Percentiles rank a stretch among this genome's conserved stretches.
phyloP scores from a whole-genome alignment of 2,113 vertebrate species.

The Columba livia region DNA sequence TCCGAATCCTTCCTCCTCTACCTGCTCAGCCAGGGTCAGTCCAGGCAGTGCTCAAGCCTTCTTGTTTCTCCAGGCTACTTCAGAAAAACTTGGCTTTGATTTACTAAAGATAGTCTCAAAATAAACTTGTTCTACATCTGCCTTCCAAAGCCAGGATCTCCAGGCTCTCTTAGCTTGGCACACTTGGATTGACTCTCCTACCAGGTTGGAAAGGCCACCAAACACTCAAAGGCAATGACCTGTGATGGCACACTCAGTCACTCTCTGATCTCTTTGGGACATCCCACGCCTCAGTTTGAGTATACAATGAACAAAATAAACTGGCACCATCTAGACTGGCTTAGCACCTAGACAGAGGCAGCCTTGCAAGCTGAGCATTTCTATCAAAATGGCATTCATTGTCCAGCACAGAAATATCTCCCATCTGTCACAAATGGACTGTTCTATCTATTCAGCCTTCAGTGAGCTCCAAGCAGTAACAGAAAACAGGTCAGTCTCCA shows the following conservation, averaged over 20 bases:
- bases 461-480: not conserved
- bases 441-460: not conserved
- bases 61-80: not conserved
- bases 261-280: not conserved
- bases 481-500: not conserved
- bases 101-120: not conserved
- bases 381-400: not conserved
- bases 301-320: not conserved
- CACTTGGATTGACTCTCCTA: not conserved
- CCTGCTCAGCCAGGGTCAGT: not conserved
- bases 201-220: not conserved
- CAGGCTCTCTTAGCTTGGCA: not conserved
- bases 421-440: not conserved
- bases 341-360: not conserved
- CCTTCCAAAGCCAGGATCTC: not conserved
- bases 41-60: not conserved
- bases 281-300: not conserved
- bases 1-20: not conserved
- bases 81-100: not conserved
- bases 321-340: not conserved
- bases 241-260: not conserved
- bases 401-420: not conserved
- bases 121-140: not conserved
- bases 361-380: accelerated
- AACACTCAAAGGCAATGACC: not conserved